Evolutionary conservation across 2,888 invertebrate genomes (phyloP).

Genomic region (Drosophila mettleri): DNA sequence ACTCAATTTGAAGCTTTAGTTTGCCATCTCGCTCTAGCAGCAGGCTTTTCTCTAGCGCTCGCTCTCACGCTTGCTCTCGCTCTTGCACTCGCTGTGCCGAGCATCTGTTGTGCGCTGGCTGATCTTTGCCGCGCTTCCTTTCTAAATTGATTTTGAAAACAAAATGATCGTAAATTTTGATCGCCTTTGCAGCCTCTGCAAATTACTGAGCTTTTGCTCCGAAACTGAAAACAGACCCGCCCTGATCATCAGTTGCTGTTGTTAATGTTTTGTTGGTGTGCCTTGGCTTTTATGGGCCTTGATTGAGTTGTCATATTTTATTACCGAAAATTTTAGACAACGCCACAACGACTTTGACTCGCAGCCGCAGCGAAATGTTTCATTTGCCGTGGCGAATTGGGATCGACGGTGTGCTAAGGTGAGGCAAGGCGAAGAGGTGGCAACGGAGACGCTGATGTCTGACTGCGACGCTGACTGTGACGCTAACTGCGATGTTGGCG

Average conservation of each 20-base stretch:
- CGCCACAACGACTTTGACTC: conserved; percentile 59
- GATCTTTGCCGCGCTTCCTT: conserved; percentile 81
- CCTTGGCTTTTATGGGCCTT: conserved; percentile 80
- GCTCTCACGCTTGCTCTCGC: background rate
- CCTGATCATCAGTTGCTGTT: conserved; percentile 60
- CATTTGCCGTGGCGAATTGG: conserved; percentile 65
- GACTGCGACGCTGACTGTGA: conserved; percentile 24
- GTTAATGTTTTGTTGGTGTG: conserved; percentile 32
- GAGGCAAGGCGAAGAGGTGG: background rate
- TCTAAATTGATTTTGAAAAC: conserved; percentile 81
- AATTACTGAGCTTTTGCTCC: conserved; percentile 71
- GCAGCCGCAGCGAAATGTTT: conserved; percentile 57
- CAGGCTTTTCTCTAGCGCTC: conserved; percentile 1
- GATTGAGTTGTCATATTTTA: conserved; percentile 84
- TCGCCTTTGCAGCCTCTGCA: conserved; percentile 77
- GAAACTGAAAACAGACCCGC: conserved; percentile 50
- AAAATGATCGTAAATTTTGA: conserved; percentile 81
- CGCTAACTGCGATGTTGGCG: conserved; percentile 11
- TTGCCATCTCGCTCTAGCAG: conserved; percentile 16
- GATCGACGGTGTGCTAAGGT: no score
- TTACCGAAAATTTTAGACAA: conserved; percentile 83
- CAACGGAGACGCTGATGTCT: conserved; percentile 10
- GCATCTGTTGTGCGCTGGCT: conserved; percentile 67
- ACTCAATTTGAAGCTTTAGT: conserved; percentile 67
- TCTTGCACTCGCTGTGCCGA: conserved; percentile 2